Conservation (phyloP, 1,140 invertebrate species). For the Drusus annulatus region DNA sequence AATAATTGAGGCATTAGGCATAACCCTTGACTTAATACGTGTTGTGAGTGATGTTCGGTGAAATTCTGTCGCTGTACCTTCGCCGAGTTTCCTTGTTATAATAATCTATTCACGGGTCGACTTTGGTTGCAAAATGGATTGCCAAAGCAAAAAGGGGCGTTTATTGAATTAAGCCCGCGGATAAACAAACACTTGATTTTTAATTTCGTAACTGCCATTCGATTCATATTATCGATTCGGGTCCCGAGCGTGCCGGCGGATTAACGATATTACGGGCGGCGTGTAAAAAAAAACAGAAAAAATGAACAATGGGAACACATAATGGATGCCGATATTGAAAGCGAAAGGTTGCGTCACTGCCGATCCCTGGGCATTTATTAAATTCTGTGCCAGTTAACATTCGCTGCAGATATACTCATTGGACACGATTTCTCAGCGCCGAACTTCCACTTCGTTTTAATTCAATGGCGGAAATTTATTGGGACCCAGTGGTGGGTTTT, state of each 20-base stretch:
- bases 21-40: not conserved
- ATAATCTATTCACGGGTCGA: conserved; percentile 27
- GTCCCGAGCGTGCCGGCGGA: conserved; percentile 29
- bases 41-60: not conserved
- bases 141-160: conserved; percentile 43
- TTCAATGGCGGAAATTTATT: not conserved
- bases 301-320: conserved; percentile 55
- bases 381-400: conserved; percentile 52
- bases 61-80: not conserved
- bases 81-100: conserved; percentile 11
- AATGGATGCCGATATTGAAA: conserved; percentile 58
- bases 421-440: conserved; percentile 52
- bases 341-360: conserved; percentile 55
- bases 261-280: conserved; percentile 18
- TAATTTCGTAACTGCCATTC: conserved; percentile 42
- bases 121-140: conserved; percentile 42
- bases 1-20: too few species aligned
- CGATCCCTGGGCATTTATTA: conserved; percentile 52
- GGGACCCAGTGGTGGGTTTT: too few species aligned
- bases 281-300: conserved; percentile 44
- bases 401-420: conserved; percentile 39
- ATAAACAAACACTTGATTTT: conserved; percentile 53
- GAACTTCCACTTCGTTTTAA: conserved; percentile 4
- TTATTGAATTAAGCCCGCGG: conserved; percentile 48
- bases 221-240: conserved; percentile 33